Percentiles rank a stretch among this genome's conserved stretches.
Evolutionary conservation across 1,140 invertebrate genomes (phyloP).

Genomic region (Penaeus japonicus): DNA sequence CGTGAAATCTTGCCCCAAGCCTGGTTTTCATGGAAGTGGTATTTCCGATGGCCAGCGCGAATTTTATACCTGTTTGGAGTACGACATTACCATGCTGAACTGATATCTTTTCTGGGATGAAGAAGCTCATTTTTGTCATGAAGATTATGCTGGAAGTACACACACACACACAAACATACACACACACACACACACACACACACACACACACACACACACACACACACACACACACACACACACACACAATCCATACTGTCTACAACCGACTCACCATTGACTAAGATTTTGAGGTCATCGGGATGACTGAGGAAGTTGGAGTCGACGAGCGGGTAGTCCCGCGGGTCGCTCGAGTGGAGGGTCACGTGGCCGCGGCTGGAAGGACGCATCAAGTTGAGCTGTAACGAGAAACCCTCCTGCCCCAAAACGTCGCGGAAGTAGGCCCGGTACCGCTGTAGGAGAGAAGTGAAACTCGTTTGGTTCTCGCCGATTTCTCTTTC

Average conservation of each 20-base stretch:
- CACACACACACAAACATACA: background rate
- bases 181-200: constrained; percentile 25
- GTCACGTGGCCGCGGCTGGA: constrained; percentile 64
- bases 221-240: background rate
- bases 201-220: constrained; percentile 27
- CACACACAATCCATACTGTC: no score
- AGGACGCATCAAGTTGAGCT: constrained; percentile 60
- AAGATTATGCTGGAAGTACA: background rate
- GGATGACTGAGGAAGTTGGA: constrained; percentile 66
- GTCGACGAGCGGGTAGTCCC: constrained; percentile 67
- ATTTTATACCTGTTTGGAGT: background rate
- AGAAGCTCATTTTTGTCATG: background rate
- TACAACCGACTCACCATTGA: constrained; percentile 49
- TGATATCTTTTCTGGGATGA: background rate
- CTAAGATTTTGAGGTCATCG: constrained; percentile 60
- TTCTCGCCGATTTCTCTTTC: no score
- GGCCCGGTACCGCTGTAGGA: constrained; percentile 30
- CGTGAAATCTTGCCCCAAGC: constrained; percentile 1
- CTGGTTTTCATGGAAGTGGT: background rate
- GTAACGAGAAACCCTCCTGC: constrained; percentile 61
- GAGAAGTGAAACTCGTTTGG: no score
- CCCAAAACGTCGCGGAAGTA: constrained; percentile 42
- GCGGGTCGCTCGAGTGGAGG: constrained; percentile 64
- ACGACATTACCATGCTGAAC: background rate
- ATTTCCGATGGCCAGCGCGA: background rate